Base-by-base conservation (phyloP, 2,888 invertebrate species). In the Drosophila percnosoma region DNA sequence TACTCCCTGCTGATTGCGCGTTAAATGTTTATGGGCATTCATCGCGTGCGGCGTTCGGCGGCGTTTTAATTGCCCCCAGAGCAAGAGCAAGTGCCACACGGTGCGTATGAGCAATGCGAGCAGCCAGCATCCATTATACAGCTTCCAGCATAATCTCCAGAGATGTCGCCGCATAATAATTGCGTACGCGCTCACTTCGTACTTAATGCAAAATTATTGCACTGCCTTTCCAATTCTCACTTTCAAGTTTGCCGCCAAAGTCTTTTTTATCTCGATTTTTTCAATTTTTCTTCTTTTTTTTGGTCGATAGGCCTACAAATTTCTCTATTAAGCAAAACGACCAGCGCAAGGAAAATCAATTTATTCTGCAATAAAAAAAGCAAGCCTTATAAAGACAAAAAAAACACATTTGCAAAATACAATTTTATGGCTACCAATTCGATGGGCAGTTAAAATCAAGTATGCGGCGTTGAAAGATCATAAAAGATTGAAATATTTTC, bases 11-110 rank as follows among this genome's bases (percentile, higher is more conserved):
- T 86, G 85, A 86, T 89, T 86, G 85, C 84, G 83, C 85, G 88
- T 81, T 87, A 87, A 89, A 87, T 88, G 87, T 89, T 85, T 85
- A 89, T 87, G 88, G 88, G 90, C 87, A 87, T 89, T 85, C 88
- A 87, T 89, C 87, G 87, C 89, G 88, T 87, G 88, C 87, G 85
- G 86, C 38, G 54, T 72, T 64, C 75, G 64, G 78, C 80, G 88
- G 89, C 78, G 83, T 86, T 86, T 86, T 86, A 84, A 88, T 86
- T 85, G 85, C 87, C 80, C 66, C 68, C 79, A 69, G 62, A 68
- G 75, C 75, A 72, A 55, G 64, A 33, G 42, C 63, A 62, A 79
- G 66, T 78, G 70, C 78, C 72, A 69, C 87, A 82, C 82, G 77
- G 68, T 87, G 88, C 87, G 85, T 85, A 80, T 87, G 83, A 68